Conservation (phyloP, 2,888 invertebrate species). For the Polietes domitor region DNA sequence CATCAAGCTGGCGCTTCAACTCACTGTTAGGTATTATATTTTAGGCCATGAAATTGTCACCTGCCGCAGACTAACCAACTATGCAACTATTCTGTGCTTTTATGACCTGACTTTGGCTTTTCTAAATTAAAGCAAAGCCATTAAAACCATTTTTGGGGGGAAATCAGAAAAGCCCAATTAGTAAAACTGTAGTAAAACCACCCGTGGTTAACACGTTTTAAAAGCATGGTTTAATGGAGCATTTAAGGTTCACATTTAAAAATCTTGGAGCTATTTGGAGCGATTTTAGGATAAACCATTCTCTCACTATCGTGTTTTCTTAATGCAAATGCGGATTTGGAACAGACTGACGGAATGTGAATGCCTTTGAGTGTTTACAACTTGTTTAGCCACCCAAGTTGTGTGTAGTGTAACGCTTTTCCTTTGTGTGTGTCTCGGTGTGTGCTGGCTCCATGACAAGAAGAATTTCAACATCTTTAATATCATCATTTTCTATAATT, state of each 20-base stretch:
- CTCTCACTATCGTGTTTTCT: too few relatives aligned
- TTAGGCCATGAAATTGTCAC: neutral
- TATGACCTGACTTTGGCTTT: too few relatives aligned
- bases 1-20: neutral
- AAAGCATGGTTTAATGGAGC: neutral
- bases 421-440: neutral
- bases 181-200: neutral
- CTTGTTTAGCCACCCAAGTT: conserved; percentile 17
- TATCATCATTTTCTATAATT: conserved; percentile 33
- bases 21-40: neutral
- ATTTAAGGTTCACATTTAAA: neutral
- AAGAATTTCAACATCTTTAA: conserved; percentile 25
- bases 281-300: too few relatives aligned
- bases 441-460: neutral
- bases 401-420: too few relatives aligned
- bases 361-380: neutral
- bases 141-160: neutral
- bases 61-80: neutral
- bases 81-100: neutral
- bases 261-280: neutral
- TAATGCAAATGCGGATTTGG: too few relatives aligned
- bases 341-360: neutral
- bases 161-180: neutral
- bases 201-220: neutral
- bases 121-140: neutral